These are phyloP conservation scores for Vireo altiloquus DNA, from an alignment of 2,113 vertebrate species.

Conservation along the genomic window DNA sequence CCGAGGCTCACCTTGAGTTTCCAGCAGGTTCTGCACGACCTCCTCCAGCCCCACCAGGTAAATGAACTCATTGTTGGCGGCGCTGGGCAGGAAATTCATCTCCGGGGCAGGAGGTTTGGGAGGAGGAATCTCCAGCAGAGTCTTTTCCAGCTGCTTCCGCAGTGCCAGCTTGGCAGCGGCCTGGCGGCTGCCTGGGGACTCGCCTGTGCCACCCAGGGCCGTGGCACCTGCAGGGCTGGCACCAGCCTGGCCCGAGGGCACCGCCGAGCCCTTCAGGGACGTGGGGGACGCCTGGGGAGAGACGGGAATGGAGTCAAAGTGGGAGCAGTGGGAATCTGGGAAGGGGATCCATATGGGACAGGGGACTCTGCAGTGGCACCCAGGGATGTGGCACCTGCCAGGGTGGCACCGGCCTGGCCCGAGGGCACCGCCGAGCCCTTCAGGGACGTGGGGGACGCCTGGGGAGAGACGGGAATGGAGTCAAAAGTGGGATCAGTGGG, in stretches of 20 bases:
- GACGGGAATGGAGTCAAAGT: neutral
- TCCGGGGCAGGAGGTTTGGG: conserved; percentile 92
- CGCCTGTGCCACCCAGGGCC: conserved; percentile 73
- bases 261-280: conserved; percentile 82
- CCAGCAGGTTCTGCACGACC: conserved; percentile 94
- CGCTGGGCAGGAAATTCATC: conserved; percentile 95
- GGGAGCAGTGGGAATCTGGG: neutral
- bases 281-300: conserved; percentile 81
- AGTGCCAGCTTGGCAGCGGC: conserved; percentile 93
- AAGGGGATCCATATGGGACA: neutral
- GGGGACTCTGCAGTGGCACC: too few relatives aligned
- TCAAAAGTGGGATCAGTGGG: too few relatives aligned
- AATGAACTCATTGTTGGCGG: conserved; percentile 98
- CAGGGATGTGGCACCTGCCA: too few relatives aligned
- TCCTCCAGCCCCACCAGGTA: conserved; percentile 96
- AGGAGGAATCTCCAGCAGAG: conserved; percentile 93
- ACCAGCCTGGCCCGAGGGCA: conserved; percentile 69
- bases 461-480: too few relatives aligned
- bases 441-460: too few relatives aligned
- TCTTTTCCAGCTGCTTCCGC: conserved; percentile 96
- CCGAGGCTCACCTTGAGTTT: conserved; percentile 83
- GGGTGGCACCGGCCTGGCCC: too few relatives aligned
- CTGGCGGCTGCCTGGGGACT: conserved; percentile 91
- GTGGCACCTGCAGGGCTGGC: conserved; percentile 51
- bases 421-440: too few relatives aligned